Conservation (phyloP, 2,888 invertebrate genomes). For the Machimus atricapillus region DNA sequence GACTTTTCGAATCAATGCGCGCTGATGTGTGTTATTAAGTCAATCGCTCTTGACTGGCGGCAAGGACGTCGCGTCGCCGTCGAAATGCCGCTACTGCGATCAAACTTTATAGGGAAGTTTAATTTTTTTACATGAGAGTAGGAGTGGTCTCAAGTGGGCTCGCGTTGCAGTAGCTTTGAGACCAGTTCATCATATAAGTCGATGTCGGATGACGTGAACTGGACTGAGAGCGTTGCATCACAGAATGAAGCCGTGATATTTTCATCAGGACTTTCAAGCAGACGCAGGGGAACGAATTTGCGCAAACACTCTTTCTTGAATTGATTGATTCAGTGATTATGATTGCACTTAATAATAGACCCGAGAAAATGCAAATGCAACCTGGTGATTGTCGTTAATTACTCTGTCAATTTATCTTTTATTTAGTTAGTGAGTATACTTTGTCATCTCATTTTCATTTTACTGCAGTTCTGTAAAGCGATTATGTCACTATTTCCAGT, state of each 20-base stretch:
- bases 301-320: not conserved
- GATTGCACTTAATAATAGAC: not conserved
- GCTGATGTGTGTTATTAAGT: conserved; percentile 45
- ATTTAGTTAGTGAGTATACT: not conserved
- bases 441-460: not conserved
- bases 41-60: conserved; percentile 41
- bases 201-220: not conserved
- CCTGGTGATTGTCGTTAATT: not conserved
- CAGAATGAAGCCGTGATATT: not conserved
- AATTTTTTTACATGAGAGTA: not conserved
- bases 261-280: not conserved
- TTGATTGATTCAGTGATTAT: not conserved
- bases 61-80: conserved; percentile 11
- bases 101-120: not conserved
- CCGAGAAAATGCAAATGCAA: not conserved
- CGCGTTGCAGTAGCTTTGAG: not conserved
- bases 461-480: not conserved
- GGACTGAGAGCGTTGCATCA: not conserved
- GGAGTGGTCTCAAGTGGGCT: conserved; percentile 14
- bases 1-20: conserved; percentile 45
- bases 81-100: not conserved
- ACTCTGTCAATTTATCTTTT: not conserved
- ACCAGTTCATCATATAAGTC: not conserved
- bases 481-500: not conserved
- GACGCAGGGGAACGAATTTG: not conserved